Evolutionary conservation across 2,113 vertebrate genomes (phyloP).

Genomic region (Pituophis catenifer): DNA sequence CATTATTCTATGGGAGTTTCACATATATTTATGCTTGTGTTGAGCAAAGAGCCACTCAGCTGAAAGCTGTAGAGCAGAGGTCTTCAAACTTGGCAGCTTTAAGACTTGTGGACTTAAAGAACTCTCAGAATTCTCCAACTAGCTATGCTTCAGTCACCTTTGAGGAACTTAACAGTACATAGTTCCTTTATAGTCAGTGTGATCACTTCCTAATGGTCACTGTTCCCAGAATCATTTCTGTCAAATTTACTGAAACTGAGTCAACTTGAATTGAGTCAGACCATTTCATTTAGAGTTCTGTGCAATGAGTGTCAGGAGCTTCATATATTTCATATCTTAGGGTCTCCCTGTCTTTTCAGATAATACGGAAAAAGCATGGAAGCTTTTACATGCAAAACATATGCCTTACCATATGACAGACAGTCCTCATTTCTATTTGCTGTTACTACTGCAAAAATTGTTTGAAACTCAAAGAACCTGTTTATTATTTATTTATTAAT

Average conservation of each 20-base stretch:
- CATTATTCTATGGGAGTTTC: slow-evolving; percentile 76
- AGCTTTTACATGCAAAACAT: neutral
- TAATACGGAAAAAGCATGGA: neutral
- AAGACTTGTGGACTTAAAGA: too few species aligned
- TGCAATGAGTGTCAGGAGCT: neutral
- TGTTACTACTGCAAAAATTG: neutral
- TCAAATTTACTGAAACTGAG: neutral
- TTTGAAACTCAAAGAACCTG: neutral
- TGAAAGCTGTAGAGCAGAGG: slow-evolving; percentile 47
- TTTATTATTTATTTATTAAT: neutral
- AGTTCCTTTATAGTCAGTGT: neutral
- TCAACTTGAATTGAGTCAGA: neutral
- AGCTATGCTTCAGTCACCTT: neutral
- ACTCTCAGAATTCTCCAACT: too few species aligned
- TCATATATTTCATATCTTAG: neutral
- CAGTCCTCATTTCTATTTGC: neutral
- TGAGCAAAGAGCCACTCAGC: slow-evolving; percentile 68
- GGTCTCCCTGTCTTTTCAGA: neutral
- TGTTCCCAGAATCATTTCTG: neutral
- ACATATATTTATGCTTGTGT: slow-evolving; percentile 76
- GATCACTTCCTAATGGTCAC: neutral
- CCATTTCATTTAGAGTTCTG: neutral
- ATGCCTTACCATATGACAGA: neutral
- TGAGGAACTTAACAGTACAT: neutral
- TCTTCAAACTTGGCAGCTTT: too few species aligned